These are phyloP conservation scores for Heliconius eleuchia DNA, from an alignment of 1,140 invertebrate genomes.

Conservation along the genomic window DNA sequence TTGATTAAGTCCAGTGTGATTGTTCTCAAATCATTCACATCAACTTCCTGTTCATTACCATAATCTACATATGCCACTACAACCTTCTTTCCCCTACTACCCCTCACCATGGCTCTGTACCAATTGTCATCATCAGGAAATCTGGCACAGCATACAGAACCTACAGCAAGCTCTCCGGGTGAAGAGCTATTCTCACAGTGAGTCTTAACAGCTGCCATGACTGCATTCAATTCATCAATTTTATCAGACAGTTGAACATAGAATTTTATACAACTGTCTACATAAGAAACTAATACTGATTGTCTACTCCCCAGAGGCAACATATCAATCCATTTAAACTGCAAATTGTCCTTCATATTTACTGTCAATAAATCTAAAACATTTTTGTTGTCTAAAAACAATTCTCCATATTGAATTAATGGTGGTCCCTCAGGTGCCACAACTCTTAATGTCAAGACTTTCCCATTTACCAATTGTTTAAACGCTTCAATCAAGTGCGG, in stretches of 20 bases:
- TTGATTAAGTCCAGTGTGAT: conserved; percentile 85
- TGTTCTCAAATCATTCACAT: conserved; percentile 81
- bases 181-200: conserved; percentile 70
- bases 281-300: conserved; percentile 85
- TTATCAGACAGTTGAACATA: conserved; percentile 86
- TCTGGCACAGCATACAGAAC: conserved; percentile 87
- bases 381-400: conserved; percentile 83
- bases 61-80: conserved; percentile 89
- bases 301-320: conserved; percentile 76
- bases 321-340: conserved; percentile 77
- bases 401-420: conserved; percentile 86
- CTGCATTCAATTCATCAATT: conserved; percentile 79
- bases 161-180: conserved; percentile 79
- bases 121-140: conserved; percentile 87
- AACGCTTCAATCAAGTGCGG: conserved; percentile 87
- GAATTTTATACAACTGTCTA: conserved; percentile 86
- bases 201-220: conserved; percentile 81
- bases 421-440: conserved; percentile 85
- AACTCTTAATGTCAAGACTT: conserved; percentile 84
- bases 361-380: conserved; percentile 80
- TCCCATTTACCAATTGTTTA: conserved; percentile 84
- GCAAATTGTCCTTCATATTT: conserved; percentile 73
- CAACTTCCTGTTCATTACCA: conserved; percentile 88
- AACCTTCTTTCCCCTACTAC: conserved; percentile 71
- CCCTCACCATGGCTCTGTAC: conserved; percentile 86